Base-by-base conservation (phyloP, 2,797 vertebrate species). In the Tapirus indicus region DNA sequence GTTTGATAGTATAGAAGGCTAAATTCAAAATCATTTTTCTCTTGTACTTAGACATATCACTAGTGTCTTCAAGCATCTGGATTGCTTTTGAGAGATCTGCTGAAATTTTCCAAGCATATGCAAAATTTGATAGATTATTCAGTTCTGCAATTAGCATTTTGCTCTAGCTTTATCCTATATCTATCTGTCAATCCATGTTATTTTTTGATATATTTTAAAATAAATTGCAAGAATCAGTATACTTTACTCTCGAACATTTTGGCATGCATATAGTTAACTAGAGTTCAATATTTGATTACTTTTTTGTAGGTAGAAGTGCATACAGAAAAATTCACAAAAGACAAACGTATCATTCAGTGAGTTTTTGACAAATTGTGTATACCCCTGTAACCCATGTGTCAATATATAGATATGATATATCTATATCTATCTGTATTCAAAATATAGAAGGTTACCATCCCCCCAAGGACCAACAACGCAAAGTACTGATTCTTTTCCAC, bases 271-370 rank as follows among this genome's bases (percentile, higher is more conserved):
- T 66, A 32, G n/a, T 52, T 91, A 72, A 75, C 23, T 84, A n/a
- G 68, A 91, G 38, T 90, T 96, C 69, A 96, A 14, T 92, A 29
- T 91, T 93, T 80, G 20, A 29, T 91, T 95, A 72, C 35, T 80
- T 82, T 71, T 92, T 66, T 71, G 64, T 82, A 89, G 32, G 7
- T 78, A 87, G 29, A 27, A 83, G 58, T 60, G 32, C 41, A 54
- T 83, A 66, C 16, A 71, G 23, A 56, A 93, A 94, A 95, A 86
- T 93, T 21, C 27, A 66, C 41, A 90, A 54, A 66, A 83, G 38
- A 52, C 47, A 71, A 87, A 72, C n/a, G 16, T 78, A 44, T 9
- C 68, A 72, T 79, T 88, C 23, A 41, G 32, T 86, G 62, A 90
- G n/a, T 71, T 91, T 86, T 90, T 74, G 23, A 47, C 14, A 68